Conservation (phyloP, 2,888 invertebrate species). For the Allolobophora icterica region DNA sequence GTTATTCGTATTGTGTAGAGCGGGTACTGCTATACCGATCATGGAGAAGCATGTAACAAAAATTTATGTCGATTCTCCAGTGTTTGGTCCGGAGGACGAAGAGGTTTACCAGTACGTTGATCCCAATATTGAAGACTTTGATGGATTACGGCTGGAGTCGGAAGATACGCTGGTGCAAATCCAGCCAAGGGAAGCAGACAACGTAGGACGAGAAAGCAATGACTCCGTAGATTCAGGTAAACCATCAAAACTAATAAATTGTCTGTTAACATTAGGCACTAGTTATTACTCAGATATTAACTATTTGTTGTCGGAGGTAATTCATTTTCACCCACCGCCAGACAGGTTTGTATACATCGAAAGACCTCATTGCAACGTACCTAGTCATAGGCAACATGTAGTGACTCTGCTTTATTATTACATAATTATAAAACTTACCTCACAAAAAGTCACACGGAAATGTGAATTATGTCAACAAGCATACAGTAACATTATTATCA, state of each 20-base stretch:
- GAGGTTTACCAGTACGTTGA: constrained; percentile 9
- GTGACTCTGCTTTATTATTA: too few species aligned
- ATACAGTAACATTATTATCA: too few species aligned
- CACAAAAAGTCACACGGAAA: too few species aligned
- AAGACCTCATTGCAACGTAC: too few species aligned
- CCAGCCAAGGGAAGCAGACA: neutral
- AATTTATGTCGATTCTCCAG: constrained; percentile 13
- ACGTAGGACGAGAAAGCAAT: neutral
- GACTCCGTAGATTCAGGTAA: neutral
- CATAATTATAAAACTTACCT: too few species aligned
- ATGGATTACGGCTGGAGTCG: neutral
- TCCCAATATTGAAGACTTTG: neutral
- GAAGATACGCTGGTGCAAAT: neutral
- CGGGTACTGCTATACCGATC: neutral
- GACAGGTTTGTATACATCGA: too few species aligned
- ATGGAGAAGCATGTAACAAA: neutral
- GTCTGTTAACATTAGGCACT: neutral
- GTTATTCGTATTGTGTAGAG: neutral
- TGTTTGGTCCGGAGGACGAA: constrained; percentile 21
- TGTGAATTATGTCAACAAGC: too few species aligned
- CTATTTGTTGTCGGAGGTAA: neutral
- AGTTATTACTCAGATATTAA: neutral
- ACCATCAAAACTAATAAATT: neutral
- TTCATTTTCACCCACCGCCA: too few species aligned
- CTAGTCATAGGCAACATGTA: too few species aligned